Evolutionary conservation across 2,113 vertebrate species (phyloP).

Genomic region (Serilophus lunatus): DNA sequence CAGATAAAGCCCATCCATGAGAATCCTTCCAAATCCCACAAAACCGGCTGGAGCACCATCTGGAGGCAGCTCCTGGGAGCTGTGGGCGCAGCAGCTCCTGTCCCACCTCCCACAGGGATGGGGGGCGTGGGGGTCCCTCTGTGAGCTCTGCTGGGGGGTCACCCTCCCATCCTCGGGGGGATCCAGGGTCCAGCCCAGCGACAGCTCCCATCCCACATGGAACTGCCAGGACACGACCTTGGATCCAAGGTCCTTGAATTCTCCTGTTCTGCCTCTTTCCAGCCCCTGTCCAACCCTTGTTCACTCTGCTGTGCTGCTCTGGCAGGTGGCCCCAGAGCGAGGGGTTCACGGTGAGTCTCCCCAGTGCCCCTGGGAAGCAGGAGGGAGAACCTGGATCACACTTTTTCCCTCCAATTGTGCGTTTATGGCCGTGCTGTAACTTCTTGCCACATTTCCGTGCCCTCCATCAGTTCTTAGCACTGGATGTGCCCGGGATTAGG

Average conservation of each 20-base stretch:
- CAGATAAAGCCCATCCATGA: too few relatives aligned
- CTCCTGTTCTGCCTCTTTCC: background rate
- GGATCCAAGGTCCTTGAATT: accelerated
- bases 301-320: too few relatives aligned
- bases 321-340: background rate
- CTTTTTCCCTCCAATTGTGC: accelerated
- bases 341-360: background rate
- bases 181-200: background rate
- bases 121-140: accelerated
- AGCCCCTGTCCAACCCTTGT: too few relatives aligned
- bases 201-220: background rate
- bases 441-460: accelerated
- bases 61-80: background rate
- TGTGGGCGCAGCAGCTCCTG: background rate
- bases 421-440: accelerated
- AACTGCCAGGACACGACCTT: accelerated
- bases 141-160: background rate
- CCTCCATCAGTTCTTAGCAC: accelerated
- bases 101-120: accelerated
- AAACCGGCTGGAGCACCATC: slow-evolving; percentile 11
- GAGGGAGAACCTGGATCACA: background rate
- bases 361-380: background rate
- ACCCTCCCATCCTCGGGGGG: accelerated
- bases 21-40: background rate
- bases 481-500: background rate